These are phyloP conservation scores for Nephrotoma appendiculata DNA, from an alignment of 2,888 invertebrate species.

Conservation along the genomic window DNA sequence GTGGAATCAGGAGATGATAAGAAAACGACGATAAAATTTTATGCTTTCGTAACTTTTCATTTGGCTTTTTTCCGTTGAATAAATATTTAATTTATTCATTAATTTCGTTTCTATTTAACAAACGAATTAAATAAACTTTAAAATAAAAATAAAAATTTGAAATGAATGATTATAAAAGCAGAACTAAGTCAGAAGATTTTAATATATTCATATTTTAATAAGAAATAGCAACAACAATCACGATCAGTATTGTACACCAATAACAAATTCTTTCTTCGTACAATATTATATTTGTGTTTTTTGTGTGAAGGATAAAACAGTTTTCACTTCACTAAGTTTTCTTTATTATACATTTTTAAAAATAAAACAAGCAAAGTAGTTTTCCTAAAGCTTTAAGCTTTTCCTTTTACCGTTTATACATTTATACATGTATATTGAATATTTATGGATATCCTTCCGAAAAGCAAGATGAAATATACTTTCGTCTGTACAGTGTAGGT, in stretches of 20 bases:
- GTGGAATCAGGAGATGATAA: background rate
- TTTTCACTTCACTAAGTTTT: background rate
- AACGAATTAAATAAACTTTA: background rate
- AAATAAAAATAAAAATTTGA: background rate
- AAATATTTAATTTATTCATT: background rate
- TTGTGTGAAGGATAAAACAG: background rate
- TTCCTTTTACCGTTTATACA: background rate
- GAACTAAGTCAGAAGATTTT: background rate
- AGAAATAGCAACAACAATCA: background rate
- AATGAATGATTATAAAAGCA: background rate
- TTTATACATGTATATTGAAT: background rate
- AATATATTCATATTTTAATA: background rate
- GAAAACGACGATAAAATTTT: background rate
- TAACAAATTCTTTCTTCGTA: background rate
- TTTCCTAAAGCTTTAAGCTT: background rate
- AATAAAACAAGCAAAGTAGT: background rate
- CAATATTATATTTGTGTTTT: background rate
- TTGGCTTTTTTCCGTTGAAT: background rate
- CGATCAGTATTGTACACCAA: background rate
- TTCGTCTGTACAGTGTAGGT: background rate
- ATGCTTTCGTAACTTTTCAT: background rate
- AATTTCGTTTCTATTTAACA: background rate
- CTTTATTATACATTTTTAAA: background rate
- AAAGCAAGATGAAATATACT: background rate
- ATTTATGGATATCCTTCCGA: background rate